These are phyloP conservation scores for Chrysomela aeneicollis DNA, from an alignment of 2,888 invertebrate species.

Conservation along the genomic window DNA sequence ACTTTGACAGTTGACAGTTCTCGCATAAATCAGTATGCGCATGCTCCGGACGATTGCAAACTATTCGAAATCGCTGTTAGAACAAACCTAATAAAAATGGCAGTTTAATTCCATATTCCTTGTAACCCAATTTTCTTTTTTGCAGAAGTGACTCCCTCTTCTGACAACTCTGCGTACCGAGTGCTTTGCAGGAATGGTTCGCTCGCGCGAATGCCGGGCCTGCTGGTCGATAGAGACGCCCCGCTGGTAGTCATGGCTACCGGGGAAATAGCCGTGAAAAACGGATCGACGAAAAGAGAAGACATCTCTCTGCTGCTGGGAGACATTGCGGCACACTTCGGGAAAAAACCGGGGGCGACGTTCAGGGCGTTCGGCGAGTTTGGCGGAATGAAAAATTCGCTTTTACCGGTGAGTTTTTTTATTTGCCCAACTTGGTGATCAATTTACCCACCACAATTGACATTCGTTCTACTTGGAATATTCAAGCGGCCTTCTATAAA, in stretches of 20 bases:
- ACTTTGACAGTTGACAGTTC: no score
- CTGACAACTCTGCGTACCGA: slow-evolving; percentile 55
- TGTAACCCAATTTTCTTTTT: background rate
- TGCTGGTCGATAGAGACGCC: slow-evolving; percentile 65
- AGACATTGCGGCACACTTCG: background rate
- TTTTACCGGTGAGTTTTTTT: background rate
- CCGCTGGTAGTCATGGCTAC: slow-evolving; percentile 68
- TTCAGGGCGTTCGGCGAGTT: background rate
- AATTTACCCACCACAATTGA: no score
- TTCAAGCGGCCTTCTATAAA: no score
- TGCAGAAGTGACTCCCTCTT: slow-evolving; percentile 34
- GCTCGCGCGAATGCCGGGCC: slow-evolving; percentile 63
- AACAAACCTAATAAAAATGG: no score
- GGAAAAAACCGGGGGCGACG: background rate
- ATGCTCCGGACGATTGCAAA: no score
- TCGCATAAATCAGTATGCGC: no score
- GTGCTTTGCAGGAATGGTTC: slow-evolving; percentile 71
- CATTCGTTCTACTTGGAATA: no score
- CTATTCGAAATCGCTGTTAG: no score
- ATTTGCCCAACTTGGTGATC: no score
- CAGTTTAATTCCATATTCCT: no score
- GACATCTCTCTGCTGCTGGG: background rate
- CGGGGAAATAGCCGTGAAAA: slow-evolving; percentile 68
- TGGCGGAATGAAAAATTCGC: background rate
- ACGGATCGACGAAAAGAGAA: slow-evolving; percentile 36